A percentile compares a stretch with the other conserved stretches of the same genome.
Evolutionary conservation across 2,888 invertebrate genomes (phyloP).

Genomic region (Tromatobia lineatoria): DNA sequence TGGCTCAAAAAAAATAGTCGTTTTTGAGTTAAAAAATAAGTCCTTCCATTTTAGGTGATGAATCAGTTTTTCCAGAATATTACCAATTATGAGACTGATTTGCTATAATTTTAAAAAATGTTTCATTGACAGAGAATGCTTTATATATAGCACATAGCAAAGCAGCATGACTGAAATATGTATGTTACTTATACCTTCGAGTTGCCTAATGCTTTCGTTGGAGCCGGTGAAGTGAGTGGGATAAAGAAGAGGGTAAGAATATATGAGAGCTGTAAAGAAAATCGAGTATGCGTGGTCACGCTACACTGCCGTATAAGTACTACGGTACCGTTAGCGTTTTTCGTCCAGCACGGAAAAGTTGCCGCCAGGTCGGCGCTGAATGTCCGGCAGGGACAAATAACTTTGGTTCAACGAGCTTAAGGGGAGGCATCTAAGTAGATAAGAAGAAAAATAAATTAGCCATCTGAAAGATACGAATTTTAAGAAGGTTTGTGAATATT

Average conservation of each 20-base stretch:
- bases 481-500: no score
- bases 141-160: neutral
- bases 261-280: constrained; percentile 47
- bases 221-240: neutral
- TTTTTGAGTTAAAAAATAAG: no score
- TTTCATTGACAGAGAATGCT: no score
- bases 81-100: no score
- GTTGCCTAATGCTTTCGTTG: neutral
- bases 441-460: no score
- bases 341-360: neutral
- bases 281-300: constrained; percentile 64
- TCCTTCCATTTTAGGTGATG: no score
- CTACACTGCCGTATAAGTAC: constrained; percentile 32
- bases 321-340: neutral
- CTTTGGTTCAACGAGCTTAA: neutral
- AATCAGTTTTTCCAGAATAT: no score
- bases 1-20: no score
- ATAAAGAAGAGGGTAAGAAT: constrained; percentile 55
- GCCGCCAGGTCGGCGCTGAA: neutral
- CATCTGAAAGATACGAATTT: no score
- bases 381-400: neutral
- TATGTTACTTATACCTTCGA: neutral
- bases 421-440: neutral
- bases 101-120: no score
- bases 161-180: neutral